phyloP scores from a whole-genome alignment of 2,113 vertebrate genomes.

The Bothrops jararaca region DNA sequence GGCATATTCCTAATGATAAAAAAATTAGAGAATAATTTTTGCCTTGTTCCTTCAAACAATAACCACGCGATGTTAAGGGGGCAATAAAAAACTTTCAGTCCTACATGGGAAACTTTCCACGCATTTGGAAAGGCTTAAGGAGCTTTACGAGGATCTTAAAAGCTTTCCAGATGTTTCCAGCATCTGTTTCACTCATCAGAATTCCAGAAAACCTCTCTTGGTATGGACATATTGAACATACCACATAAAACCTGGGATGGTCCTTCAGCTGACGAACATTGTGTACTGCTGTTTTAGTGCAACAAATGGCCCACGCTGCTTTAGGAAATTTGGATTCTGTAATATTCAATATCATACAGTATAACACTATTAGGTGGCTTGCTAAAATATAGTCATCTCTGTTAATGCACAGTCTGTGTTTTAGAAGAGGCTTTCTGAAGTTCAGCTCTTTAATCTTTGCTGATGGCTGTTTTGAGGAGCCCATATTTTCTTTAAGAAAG shows the following conservation, averaged over 20 bases:
- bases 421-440: constrained; percentile 3
- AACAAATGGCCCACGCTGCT: not conserved
- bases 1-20: constrained; percentile 81
- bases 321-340: not conserved
- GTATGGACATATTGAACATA: not conserved
- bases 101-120: not conserved
- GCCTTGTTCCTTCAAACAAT: not conserved
- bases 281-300: not conserved
- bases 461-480: constrained; percentile 15
- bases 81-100: not conserved
- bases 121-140: not conserved
- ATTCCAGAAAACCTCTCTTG: not conserved
- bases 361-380: constrained; percentile 31
- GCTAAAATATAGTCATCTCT: not conserved
- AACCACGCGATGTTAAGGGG: not conserved
- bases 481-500: constrained; percentile 36
- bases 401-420: constrained; percentile 62
- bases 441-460: constrained; percentile 47
- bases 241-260: not conserved
- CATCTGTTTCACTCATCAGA: not conserved
- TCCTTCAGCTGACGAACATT: not conserved
- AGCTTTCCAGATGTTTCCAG: not conserved
- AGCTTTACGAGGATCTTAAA: not conserved
- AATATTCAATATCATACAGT: not conserved
- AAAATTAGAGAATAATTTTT: rapidly evolving